Percentiles rank a stretch among this genome's conserved stretches.
Evolutionary conservation across 2,888 invertebrate species (phyloP).

Genomic region (Bruchidius siliquastri): DNA sequence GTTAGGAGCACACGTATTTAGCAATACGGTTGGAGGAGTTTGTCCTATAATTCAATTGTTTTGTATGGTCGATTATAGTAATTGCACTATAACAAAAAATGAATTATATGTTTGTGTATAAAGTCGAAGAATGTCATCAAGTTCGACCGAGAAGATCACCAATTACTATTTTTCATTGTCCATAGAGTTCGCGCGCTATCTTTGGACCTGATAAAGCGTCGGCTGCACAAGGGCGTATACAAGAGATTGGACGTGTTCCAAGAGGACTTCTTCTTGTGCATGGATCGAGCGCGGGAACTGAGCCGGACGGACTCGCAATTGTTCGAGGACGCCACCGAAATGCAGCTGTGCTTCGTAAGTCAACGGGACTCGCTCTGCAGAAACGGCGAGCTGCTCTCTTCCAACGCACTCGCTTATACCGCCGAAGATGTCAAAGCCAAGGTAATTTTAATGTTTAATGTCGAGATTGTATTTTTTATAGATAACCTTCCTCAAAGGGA

Average conservation of each 20-base stretch:
- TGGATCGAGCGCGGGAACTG: conserved; percentile 82
- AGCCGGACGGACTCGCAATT: conserved; percentile 86
- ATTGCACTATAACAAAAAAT: too few relatives aligned
- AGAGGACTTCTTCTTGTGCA: conserved; percentile 91
- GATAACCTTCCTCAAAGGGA: too few relatives aligned
- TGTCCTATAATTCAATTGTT: too few relatives aligned
- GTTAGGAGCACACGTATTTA: too few relatives aligned
- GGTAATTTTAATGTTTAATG: neutral
- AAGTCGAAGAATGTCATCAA: too few relatives aligned
- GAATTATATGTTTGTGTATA: too few relatives aligned
- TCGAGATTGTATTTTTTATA: too few relatives aligned
- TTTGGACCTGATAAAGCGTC: conserved; percentile 86
- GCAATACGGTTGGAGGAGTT: too few relatives aligned
- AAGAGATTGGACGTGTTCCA: conserved; percentile 92
- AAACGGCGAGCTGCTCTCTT: conserved; percentile 72
- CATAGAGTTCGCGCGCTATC: conserved; percentile 75
- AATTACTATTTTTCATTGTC: neutral
- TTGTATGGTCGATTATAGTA: too few relatives aligned
- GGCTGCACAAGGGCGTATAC: conserved; percentile 88
- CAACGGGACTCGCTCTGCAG: conserved; percentile 70
- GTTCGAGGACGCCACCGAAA: conserved; percentile 91
- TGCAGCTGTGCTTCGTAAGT: conserved; percentile 86
- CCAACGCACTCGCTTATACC: conserved; percentile 82
- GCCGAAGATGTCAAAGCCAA: conserved; percentile 61
- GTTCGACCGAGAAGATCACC: neutral